Evolutionary conservation across 2,113 vertebrate genomes (phyloP), one percentile per base, ranked within the genome.

Genomic region (Boulengeromyrus knoepffleri): DNA sequence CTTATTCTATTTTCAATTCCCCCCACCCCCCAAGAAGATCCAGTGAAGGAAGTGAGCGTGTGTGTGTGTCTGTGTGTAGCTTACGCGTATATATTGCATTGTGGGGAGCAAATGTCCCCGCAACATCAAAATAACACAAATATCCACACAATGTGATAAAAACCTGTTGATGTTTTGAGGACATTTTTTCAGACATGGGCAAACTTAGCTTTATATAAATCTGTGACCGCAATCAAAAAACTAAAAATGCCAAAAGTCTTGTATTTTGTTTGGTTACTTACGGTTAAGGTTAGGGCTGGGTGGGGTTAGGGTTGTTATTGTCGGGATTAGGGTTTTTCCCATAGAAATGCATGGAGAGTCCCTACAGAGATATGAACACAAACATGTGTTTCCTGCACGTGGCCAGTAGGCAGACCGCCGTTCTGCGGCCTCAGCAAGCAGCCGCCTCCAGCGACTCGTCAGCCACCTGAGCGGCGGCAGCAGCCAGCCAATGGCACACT

Each of bases 401-500:
- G n/a, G 85, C 19, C 13, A 56, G 50, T 2, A 52, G 49, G 85
- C 46, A 87, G 24, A 12, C 27, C 0, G 85, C 12, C 13, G 85
- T 47, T 36, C 85, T 52, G 47, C 27, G 31, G 85, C 47, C 50
- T 53, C 85, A 19, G 3, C 15, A 50, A 87, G 21, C 36, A 58
- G 53, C 87, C 91, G 91, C 93, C 92, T 91, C 94, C 90, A 85
- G 91, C 52, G 92, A 90, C 93, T 94, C 94, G 94, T 95, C 93
- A 94, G 85, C 93, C 93, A 93, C 92, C 92, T 89, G 88, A 94
- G 94, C 92, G 74, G 93, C 91, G 91, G 88, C 91, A 91, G 91
- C 89, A 50, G 91, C 92, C 92, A 74, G 56, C 92, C 95, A 94
- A 93, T 93, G 89, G 94, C 93, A 94, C 91, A 95, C 93, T 92